Evolutionary conservation across 2,888 invertebrate genomes (phyloP), one percentile per base, ranked within the genome.

Genomic region (Calameuta filiformis): DNA sequence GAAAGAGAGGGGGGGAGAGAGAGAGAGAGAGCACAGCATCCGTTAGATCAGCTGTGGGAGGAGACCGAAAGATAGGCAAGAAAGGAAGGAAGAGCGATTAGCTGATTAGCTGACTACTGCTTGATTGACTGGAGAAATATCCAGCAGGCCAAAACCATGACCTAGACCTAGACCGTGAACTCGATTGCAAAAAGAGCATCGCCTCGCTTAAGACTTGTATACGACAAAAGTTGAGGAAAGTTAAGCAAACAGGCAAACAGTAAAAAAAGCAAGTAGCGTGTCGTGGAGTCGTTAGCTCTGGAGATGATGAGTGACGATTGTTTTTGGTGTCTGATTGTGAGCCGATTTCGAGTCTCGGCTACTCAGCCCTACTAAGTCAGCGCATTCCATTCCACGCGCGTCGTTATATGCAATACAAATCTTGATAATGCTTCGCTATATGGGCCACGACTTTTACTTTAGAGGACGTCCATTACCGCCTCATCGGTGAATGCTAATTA

Each of bases 171-270:
- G 76, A 76, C 76, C 76, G 76, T 76, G 76, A 76, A 76, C 71
- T 76, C 37, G 4, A 15, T 15, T 40, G 40, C 40, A 15, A 15
- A 15, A 40, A 15, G 40, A 40, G 15, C 37, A 37, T 37, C 12
- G 37, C 12, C 37, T 4, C 37, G 3, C 73, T 71, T 68, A 35
- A 75, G 79, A 81, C 76, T 82, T 80, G 79, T 77, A 79, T 69
- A 80, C 75, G 76, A 82, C 78, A 80, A 82, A 80, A 80, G 82
- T 80, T 82, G 34, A 82, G 79, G 71, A 34, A 74, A 69, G 69
- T 69, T 68, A 68, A 15, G 15, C 40, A 40, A 15, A 15, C 37
- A 4, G 12, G 12, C 12, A 37, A 12, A 37, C 6, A 15, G 1
- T 12, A 3, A 37, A 37, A 12, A 37, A 37, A 37, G 74, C 73